Evolutionary conservation across 2,888 invertebrate species (phyloP), one percentile per base, ranked within the genome.

Genomic region (Apocheima hispidaria): DNA sequence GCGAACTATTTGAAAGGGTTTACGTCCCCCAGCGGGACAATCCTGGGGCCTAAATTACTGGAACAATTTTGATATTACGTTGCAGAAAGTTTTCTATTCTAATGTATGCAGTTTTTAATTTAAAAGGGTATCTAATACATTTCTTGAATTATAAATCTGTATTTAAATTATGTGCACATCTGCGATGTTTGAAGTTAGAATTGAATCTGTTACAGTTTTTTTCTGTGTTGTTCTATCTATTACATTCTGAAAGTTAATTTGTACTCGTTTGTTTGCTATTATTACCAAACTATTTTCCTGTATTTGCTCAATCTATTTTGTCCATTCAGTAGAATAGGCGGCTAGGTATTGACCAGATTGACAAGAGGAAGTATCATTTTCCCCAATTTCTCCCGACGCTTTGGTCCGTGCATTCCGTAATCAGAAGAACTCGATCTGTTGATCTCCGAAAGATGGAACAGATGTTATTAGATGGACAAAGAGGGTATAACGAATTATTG

Each of bases 11-110:
- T 54, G 87, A 90, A 60, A 88, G 82, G 75, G 81, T 86, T 20
- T 84, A 84, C 75, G 82, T 90, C 71, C 88, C 90, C 49, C 90
- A 90, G 68, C 84, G 84, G 67, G 90, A 90, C 70, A 81, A 74
- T 14, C 75, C 78, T 35, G 79, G 82, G 26, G 63, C 66, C 33
- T 67, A 66, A 79, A 77, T 60, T 77, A 77, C 68, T 53, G 61
- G 65, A 76, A 71, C 70, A 71, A 73, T 72, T 73, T 60, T 14
- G 46, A 49, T 21, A 41, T 44, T 56, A 44, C 50, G 43, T 52
- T 12, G 7, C n/a, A 14, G n/a, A 7, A 26, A 50, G 20, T n/a
- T 18, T 6, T 26, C 18, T 30, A 30, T 20, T 20, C 30, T 23
- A 41, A 6, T 2, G 12, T 33, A 12, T 33, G 33, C 12, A 4